Conservation (phyloP, 2,113 vertebrate species). For the Clarias macrocephalus region DNA sequence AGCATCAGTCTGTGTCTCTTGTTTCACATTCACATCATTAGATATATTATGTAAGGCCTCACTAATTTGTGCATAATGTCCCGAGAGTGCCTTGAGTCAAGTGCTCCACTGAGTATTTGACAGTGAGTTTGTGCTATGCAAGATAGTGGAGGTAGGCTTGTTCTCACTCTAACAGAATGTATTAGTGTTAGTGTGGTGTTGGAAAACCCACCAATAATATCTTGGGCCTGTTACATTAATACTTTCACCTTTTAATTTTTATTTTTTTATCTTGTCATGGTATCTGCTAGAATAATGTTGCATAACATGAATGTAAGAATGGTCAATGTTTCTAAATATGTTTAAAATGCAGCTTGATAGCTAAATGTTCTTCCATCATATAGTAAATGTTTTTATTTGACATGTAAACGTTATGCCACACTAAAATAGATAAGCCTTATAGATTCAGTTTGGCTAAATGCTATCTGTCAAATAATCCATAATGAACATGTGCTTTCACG, state of each 20-base stretch:
- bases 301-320: background rate
- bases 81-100: constrained; percentile 9
- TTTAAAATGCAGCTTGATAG: background rate
- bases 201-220: background rate
- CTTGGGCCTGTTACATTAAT: background rate
- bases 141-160: background rate
- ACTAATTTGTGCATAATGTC: constrained; percentile 28
- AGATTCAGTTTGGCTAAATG: background rate
- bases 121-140: constrained; percentile 8
- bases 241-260: background rate
- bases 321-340: background rate
- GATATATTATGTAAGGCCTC: constrained; percentile 19
- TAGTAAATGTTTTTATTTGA: background rate
- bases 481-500: background rate
- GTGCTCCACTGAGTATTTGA: constrained; percentile 21
- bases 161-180: background rate
- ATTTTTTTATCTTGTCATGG: background rate
- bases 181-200: background rate
- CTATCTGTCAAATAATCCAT: background rate
- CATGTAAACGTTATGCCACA: background rate
- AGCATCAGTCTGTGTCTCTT: constrained; percentile 10
- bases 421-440: background rate
- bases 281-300: background rate
- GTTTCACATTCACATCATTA: constrained; percentile 22
- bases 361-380: background rate